Percentiles rank a stretch among this genome's conserved stretches.
These are phyloP conservation scores for Climacteris rufus DNA, from an alignment of 2,113 vertebrate species.

Conservation along the genomic window DNA sequence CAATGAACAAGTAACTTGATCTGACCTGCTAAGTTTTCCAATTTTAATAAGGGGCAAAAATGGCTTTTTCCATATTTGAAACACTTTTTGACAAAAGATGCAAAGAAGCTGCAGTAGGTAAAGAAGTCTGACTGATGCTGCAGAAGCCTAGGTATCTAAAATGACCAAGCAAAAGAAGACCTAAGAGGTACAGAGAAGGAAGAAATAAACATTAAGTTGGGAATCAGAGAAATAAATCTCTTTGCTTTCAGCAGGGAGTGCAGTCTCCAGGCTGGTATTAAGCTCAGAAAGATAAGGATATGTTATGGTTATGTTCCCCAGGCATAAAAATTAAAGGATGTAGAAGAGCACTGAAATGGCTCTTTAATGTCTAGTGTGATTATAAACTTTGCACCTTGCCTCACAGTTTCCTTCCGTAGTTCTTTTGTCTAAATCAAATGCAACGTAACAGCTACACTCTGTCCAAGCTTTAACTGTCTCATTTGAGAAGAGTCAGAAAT, in stretches of 20 bases:
- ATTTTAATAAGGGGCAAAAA: neutral
- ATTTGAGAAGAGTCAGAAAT: neutral
- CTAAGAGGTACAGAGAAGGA: neutral
- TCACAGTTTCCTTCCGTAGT: neutral
- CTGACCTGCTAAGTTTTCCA: neutral
- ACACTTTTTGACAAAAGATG: neutral
- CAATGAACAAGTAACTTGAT: neutral
- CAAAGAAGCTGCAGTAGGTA: neutral
- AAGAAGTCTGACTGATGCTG: neutral
- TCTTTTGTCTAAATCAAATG: neutral
- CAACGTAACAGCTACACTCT: neutral
- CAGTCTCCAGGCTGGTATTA: slow-evolving; percentile 60
- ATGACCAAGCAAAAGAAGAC: slow-evolving; percentile 11
- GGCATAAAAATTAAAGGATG: slow-evolving; percentile 59
- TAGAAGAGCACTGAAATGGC: neutral
- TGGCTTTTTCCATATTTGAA: neutral
- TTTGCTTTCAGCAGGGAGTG: slow-evolving; percentile 58
- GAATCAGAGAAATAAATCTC: slow-evolving; percentile 50
- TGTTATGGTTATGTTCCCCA: slow-evolving; percentile 44
- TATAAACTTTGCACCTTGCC: neutral
- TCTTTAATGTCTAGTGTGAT: slow-evolving; percentile 7
- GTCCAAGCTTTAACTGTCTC: neutral
- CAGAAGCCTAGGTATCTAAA: slow-evolving; percentile 3
- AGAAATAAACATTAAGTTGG: slow-evolving; percentile 36
- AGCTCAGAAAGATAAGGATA: slow-evolving; percentile 54